Evolutionary conservation across 2,888 invertebrate genomes (phyloP), one percentile per base, ranked within the genome.

Genomic region (Temnothorax unifasciatus): DNA sequence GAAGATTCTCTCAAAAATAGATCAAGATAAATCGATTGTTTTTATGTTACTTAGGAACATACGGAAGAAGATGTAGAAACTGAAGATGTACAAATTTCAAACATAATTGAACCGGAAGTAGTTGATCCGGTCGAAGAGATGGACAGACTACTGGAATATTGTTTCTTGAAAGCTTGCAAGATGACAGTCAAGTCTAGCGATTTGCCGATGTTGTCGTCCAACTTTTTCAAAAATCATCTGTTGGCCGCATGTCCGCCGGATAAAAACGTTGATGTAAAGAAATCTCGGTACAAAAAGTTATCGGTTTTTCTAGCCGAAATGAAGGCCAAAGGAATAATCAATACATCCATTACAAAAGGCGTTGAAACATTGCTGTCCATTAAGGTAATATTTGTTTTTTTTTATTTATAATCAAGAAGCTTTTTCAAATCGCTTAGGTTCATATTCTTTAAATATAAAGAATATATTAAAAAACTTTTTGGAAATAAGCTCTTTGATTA

Each of bases 221-320:
- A 97, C 86, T 97, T 99, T 87, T 98, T 97, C 94, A 97, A 97
- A 95, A 96, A 95, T 91, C 96, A 97, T 89, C 96, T 97, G 92
- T 95, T 97, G 87, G 96, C 96, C 82, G 96, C 96, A 69, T 97
- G 98, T 92, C 98, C 98, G 0, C 93, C 96, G n/a, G 96, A 96
- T 3, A 95, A 96, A 69, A 96, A 95, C 21, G 94, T 99, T 54
- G 98, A 99, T 93, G 96, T 99, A 0, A 99, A 99, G 94, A 98
- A 98, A 94, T 97, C 98, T 0, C 97, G 97, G 15, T 98, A 97
- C 93, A 99, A 99, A 95, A 99, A 99, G 95, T 95, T 99, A 79
- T 97, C 98, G 18, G 97, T 97, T 85, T 99, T 99, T 93, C 95
- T 99, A 44, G 97, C 96, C 84, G 96, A 96, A 86, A 98, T 98